Evolutionary conservation across 2,888 invertebrate species (phyloP), one percentile per base, ranked within the genome.

Genomic region (Agrochola macilenta): DNA sequence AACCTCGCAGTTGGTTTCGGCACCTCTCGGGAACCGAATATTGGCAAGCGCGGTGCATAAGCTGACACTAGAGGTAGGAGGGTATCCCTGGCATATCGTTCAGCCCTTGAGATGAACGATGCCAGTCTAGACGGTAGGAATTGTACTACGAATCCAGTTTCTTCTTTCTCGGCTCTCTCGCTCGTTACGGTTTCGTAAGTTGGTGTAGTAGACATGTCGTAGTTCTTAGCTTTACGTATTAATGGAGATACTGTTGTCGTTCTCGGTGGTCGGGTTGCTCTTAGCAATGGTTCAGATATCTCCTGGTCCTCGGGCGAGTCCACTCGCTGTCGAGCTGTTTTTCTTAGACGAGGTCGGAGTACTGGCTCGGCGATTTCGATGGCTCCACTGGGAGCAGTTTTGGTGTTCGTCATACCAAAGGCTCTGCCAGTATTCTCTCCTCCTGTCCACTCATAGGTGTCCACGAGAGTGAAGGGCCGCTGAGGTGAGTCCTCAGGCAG

Each of bases 41-140:
- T 97, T 17, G 97, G 97, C 81, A 98, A 97, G 77, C 97, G 97
- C 0, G 98, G 98, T 1, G 98, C 98, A 92, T 98, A 98, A 65
- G 98, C 98, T 23, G 98, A 98, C 17, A 98, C 98, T 11, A 98
- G 92, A 0, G 98, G 98, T 73, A 98, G 93, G 3, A 98, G 95
- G 0, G 98, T 98, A 92, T 98, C 98, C 73, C 98, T 97, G 0
- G 98, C 98, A 92, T 98, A 98, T 69, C 98, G 97, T 90, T 98
- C 98, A 0, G 98, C 98, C 87, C 98, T 97, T 60, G 98, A 98
- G 68, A 99, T 97, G 93, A 99, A 97, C 8, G 98, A 98, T 0
- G 98, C 98, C 3, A 98, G 93, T 54, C 98, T 97, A 84, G 98
- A 98, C 0, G 98, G 98, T 64, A 99, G 95, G 90, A 98, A 97